These are phyloP conservation scores for Troides aeacus DNA, from an alignment of 2,888 invertebrate species.

Conservation along the genomic window DNA sequence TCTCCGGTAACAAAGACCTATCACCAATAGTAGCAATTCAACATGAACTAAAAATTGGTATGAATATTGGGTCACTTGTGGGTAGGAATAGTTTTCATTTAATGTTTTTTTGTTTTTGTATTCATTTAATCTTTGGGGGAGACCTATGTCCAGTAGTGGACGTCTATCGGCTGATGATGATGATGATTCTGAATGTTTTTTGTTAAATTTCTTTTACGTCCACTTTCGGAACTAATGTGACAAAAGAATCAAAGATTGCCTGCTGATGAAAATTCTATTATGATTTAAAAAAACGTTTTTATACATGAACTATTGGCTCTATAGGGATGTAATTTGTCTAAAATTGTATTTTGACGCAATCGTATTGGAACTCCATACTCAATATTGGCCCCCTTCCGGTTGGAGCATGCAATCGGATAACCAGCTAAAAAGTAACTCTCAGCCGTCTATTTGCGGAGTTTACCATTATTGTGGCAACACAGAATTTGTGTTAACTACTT, in stretches of 20 bases:
- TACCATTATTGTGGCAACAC: constrained; percentile 18
- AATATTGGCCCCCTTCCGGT: constrained; percentile 1
- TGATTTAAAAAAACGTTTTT: neutral
- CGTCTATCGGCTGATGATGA: too few species aligned
- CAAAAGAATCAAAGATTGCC: neutral
- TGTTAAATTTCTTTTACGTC: too few species aligned
- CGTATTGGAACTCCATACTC: neutral
- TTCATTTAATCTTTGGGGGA: too few species aligned
- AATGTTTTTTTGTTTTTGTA: too few species aligned
- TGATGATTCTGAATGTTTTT: too few species aligned
- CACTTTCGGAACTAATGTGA: neutral
- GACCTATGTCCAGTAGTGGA: too few species aligned
- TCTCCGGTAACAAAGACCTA: too few species aligned
- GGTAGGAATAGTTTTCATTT: too few species aligned
- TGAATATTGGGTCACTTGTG: too few species aligned
- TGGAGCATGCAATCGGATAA: neutral
- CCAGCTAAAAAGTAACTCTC: constrained; percentile 18
- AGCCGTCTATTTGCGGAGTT: constrained; percentile 23
- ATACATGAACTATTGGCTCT: neutral
- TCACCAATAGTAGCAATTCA: too few species aligned
- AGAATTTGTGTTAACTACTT: constrained; percentile 14
- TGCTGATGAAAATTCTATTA: neutral
- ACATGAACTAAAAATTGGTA: too few species aligned
- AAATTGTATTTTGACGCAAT: neutral
- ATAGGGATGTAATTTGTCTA: neutral